phyloP scores from a whole-genome alignment of 2,888 invertebrate species.

The Drosophila merina region DNA sequence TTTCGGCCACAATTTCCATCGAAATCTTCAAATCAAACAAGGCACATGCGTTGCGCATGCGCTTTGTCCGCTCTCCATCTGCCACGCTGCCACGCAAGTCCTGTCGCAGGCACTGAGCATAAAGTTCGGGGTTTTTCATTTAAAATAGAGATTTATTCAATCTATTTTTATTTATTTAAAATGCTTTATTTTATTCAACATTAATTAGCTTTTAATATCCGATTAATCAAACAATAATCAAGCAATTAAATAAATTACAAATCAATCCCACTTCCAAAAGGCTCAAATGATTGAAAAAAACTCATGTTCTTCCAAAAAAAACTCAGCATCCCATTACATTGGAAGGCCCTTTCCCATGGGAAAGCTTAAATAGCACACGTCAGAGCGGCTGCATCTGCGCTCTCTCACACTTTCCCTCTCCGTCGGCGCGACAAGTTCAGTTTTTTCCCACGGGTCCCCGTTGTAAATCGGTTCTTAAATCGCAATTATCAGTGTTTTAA shows the following conservation, averaged over 20 bases:
- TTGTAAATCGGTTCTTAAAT: too few species aligned
- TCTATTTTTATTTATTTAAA: too few species aligned
- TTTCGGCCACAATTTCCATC: constrained; percentile 64
- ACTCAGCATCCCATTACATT: background rate
- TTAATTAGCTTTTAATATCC: too few species aligned
- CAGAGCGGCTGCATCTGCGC: background rate
- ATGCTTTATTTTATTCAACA: too few species aligned
- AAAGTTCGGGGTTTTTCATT: too few species aligned
- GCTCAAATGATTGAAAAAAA: background rate
- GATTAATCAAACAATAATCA: too few species aligned
- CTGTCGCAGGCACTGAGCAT: constrained; percentile 1
- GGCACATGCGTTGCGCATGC: constrained; percentile 81
- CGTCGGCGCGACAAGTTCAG: background rate
- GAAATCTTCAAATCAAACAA: constrained; percentile 83
- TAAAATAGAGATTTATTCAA: too few species aligned
- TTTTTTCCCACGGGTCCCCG: background rate
- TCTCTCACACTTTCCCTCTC: background rate
- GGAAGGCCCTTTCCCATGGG: background rate
- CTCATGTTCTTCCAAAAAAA: too few species aligned
- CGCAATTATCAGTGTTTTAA: too few species aligned
- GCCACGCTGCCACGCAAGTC: constrained; percentile 40
- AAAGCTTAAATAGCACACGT: background rate
- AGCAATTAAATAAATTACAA: too few species aligned
- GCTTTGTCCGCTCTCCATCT: constrained; percentile 55
- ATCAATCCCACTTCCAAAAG: background rate